Evolutionary conservation across 2,113 vertebrate genomes (phyloP).

Genomic region (Xenopus laevis): DNA sequence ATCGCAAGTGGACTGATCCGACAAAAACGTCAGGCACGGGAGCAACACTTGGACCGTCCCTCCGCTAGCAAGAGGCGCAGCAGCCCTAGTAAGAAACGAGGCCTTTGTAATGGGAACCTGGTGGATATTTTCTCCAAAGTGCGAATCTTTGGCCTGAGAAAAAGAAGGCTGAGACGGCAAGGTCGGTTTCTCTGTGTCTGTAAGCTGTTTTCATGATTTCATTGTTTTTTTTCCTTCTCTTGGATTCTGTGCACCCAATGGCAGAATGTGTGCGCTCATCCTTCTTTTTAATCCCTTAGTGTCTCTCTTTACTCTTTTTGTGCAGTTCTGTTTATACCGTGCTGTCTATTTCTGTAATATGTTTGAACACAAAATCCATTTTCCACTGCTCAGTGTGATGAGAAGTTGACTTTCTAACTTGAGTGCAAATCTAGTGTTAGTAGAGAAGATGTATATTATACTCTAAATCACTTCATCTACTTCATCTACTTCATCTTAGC

Average conservation of each 20-base stretch:
- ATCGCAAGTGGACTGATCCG: constrained; percentile 97
- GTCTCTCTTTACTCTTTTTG: neutral
- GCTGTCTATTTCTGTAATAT: neutral
- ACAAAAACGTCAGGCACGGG: constrained; percentile 94
- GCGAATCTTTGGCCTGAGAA: constrained; percentile 98
- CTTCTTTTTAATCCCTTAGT: neutral
- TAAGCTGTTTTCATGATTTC: constrained; percentile 18
- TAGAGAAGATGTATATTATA: too few species aligned
- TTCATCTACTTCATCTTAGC: too few species aligned
- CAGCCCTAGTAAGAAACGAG: constrained; percentile 94
- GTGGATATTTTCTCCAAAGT: constrained; percentile 99
- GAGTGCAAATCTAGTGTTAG: too few species aligned
- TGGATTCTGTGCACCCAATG: neutral
- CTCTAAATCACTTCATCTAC: too few species aligned
- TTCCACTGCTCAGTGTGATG: neutral
- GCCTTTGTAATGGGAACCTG: constrained; percentile 94
- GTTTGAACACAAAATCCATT: neutral
- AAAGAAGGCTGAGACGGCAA: constrained; percentile 94
- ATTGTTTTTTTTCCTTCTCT: constrained; percentile 11
- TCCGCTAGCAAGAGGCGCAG: constrained; percentile 88
- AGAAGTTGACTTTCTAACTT: too few species aligned
- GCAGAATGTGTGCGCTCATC: constrained; percentile 2
- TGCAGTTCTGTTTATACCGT: neutral
- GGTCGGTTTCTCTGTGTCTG: constrained; percentile 65
- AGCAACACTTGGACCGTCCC: constrained; percentile 93